Evolutionary conservation across 2,113 vertebrate genomes (phyloP).

Genomic region (Octodon degus): DNA sequence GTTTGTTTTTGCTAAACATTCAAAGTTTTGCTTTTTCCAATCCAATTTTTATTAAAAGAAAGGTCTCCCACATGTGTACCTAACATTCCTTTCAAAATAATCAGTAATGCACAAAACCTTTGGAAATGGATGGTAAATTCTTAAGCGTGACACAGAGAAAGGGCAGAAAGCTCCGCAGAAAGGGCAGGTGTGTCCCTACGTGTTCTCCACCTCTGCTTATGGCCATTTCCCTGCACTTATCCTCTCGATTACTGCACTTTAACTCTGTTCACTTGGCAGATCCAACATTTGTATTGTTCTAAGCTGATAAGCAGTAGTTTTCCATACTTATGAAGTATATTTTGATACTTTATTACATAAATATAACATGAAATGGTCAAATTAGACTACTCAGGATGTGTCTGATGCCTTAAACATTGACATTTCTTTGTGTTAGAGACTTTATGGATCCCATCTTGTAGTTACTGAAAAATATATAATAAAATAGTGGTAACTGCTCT

Average conservation of each 20-base stretch:
- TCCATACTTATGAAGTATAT: not conserved
- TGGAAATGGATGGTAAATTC: conserved; percentile 69
- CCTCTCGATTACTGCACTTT: not conserved
- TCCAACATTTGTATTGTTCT: not conserved
- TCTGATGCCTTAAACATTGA: not conserved
- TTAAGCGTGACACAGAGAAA: conserved; percentile 63
- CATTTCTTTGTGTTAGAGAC: not conserved
- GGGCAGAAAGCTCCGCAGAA: not conserved
- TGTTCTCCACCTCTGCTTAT: not conserved
- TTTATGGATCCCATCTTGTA: not conserved
- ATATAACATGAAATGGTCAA: not conserved
- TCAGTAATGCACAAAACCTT: conserved; percentile 62
- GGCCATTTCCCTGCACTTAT: conserved; percentile 2
- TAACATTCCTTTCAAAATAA: conserved; percentile 71
- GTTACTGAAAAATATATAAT: not conserved
- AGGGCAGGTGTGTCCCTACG: not conserved
- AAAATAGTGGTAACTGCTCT: not conserved
- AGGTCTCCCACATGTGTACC: conserved; percentile 75
- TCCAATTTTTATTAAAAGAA: conserved; percentile 77
- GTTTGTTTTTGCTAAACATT: conserved; percentile 82
- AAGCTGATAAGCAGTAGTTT: too few relatives aligned
- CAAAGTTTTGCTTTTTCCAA: conserved; percentile 81
- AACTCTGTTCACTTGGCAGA: conserved; percentile 15
- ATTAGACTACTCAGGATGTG: not conserved
- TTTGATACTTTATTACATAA: not conserved